Evolutionary conservation across 2,797 vertebrate species (phyloP).

Genomic region (Leuciscus waleckii): DNA sequence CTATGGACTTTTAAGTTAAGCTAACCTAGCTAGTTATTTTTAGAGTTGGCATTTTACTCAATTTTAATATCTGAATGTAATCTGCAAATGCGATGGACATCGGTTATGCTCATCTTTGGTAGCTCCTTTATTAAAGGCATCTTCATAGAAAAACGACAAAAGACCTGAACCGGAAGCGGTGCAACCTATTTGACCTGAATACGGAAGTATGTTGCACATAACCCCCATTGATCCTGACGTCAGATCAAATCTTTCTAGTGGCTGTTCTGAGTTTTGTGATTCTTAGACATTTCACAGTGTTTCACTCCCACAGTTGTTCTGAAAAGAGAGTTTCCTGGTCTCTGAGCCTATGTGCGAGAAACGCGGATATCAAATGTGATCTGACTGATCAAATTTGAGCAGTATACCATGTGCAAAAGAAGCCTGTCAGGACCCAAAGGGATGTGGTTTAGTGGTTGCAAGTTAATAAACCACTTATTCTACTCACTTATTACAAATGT

Average conservation of each 20-base stretch:
- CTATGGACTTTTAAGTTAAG: too few relatives aligned
- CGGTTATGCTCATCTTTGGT: too few relatives aligned
- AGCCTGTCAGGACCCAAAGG: too few relatives aligned
- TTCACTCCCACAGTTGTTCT: not conserved
- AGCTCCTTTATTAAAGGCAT: too few relatives aligned
- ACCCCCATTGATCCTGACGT: not conserved
- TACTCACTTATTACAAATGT: not conserved
- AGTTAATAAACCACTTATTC: not conserved
- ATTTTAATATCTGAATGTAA: too few relatives aligned
- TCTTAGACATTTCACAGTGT: not conserved
- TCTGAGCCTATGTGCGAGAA: not conserved
- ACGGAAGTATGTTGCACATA: not conserved
- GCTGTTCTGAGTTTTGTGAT: not conserved
- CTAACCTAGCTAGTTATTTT: too few relatives aligned
- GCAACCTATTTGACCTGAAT: not conserved
- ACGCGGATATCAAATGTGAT: not conserved
- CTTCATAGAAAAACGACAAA: too few relatives aligned
- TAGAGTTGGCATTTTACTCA: too few relatives aligned
- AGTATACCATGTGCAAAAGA: not conserved
- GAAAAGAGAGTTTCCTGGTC: not conserved
- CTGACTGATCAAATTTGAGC: not conserved
- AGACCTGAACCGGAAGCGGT: too few relatives aligned
- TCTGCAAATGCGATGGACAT: too few relatives aligned
- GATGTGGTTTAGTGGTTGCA: not conserved
- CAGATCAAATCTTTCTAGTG: not conserved